Evolutionary conservation across 2,113 vertebrate species (phyloP), one percentile per base, ranked within the genome.

Genomic region (Pongo pygmaeus): DNA sequence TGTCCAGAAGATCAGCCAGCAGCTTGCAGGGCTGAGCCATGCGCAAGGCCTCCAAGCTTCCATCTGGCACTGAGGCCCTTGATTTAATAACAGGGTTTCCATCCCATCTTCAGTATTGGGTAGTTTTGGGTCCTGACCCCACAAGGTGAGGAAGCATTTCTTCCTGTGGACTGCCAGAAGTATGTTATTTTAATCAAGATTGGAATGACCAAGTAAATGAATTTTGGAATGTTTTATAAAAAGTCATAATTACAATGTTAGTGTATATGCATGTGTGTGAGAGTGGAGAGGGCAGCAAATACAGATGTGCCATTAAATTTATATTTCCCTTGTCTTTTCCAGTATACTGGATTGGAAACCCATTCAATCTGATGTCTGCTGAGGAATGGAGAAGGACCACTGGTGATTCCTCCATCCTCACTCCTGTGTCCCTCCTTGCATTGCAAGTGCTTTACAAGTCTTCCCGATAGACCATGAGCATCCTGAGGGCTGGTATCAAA

Each of bases 361-460:
- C 8, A 10, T 85, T 25, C 18, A 81, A 35, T 55, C 50, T 89
- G 22, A 57, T 52, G 14, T 79, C 35, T 20, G 30, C 43, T 35
- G 22, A 86, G 48, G 22, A 35, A 23, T 55, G 8, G n/a, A 38
- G 30, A 55, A 64, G 32, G 38, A n/a, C 46, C 32, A 67, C 55
- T 16, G 6, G 5, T 52, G 59, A 61, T 52, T 61, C 52, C 43
- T 69, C 30, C 8, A 23, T 32, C 12, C 46, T 89, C 3, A 2
- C 5, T 23, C 0, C 2, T 3, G 1, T 25, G 18, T 78, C 11
- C 5, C 13, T n/a, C 30, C 40, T 20, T 13, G 23, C 6, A 13
- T 35, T 50, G 3, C 8, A 52, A 30, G 4, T 32, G 38, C 17
- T 92, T n/a, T 38, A 11, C 30, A n/a, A 16, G 2, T 25, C 6